Evolutionary conservation across 2,888 invertebrate species (phyloP).

Genomic region (Spodoptera picta): DNA sequence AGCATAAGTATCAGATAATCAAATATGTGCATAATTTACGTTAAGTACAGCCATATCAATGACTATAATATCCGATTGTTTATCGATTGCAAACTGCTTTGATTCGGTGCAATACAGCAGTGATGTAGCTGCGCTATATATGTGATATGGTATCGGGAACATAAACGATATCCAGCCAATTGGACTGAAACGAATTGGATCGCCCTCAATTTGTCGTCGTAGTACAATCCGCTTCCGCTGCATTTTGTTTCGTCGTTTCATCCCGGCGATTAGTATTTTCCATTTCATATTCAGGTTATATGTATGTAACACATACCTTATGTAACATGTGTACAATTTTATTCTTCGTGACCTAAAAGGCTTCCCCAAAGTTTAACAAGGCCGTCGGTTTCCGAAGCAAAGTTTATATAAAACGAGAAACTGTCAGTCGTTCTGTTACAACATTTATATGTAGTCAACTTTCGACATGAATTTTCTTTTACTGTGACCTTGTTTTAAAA

Average conservation of each 20-base stretch:
- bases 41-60: slow-evolving; percentile 29
- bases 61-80: slow-evolving; percentile 63
- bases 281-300: slow-evolving; percentile 54
- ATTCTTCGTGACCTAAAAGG: slow-evolving; percentile 75
- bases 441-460: slow-evolving; percentile 67
- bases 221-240: slow-evolving; percentile 80
- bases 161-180: slow-evolving; percentile 86
- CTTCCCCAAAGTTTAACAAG: slow-evolving; percentile 75
- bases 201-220: slow-evolving; percentile 84
- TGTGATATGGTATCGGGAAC: slow-evolving; percentile 78
- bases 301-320: slow-evolving; percentile 34
- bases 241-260: slow-evolving; percentile 79
- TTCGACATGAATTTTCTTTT: slow-evolving; percentile 74
- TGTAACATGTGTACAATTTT: slow-evolving; percentile 55
- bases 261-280: slow-evolving; percentile 66
- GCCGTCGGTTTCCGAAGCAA: slow-evolving; percentile 68
- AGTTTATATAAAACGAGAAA: slow-evolving; percentile 75
- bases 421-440: slow-evolving; percentile 68
- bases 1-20: slow-evolving; percentile 16
- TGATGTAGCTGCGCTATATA: slow-evolving; percentile 66
- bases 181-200: slow-evolving; percentile 88
- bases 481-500: slow-evolving; percentile 74
- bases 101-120: slow-evolving; percentile 71
- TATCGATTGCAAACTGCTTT: slow-evolving; percentile 73
- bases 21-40: slow-evolving; percentile 24